Evolutionary conservation across 2,797 vertebrate species (phyloP).

Genomic region (Kryptolebias ocellatus): DNA sequence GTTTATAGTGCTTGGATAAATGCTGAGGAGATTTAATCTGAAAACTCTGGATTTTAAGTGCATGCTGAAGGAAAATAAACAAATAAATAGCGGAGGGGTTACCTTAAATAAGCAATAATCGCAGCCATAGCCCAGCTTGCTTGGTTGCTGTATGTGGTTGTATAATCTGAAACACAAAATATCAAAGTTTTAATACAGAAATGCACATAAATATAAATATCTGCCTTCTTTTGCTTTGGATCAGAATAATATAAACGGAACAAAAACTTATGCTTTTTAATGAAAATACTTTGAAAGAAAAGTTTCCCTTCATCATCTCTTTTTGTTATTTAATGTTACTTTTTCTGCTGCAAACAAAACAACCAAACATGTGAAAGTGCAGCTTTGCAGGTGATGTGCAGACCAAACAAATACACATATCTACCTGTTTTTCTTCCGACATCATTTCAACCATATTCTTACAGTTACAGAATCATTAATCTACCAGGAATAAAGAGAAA

Average conservation of each 20-base stretch:
- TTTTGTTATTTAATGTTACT: too few relatives aligned
- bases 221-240: background rate
- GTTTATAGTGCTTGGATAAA: too few relatives aligned
- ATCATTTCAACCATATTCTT: too few relatives aligned
- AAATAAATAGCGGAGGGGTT: constrained; percentile 16
- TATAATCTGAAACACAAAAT: constrained; percentile 79
- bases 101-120: constrained; percentile 91
- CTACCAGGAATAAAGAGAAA: background rate
- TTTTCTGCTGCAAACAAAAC: too few relatives aligned
- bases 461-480: background rate
- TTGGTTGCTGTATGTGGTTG: constrained; percentile 89
- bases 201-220: background rate
- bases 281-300: too few relatives aligned
- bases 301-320: too few relatives aligned
- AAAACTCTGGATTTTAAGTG: too few relatives aligned
- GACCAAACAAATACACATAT: background rate
- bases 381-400: background rate
- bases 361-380: too few relatives aligned
- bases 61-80: background rate
- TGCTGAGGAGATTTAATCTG: too few relatives aligned
- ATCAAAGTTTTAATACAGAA: background rate
- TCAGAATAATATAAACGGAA: too few relatives aligned
- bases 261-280: background rate
- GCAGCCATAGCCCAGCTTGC: constrained; percentile 85
- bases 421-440: too few relatives aligned